Evolutionary conservation across 2,113 vertebrate species (phyloP).

Genomic region (Platysternon megacephalum): DNA sequence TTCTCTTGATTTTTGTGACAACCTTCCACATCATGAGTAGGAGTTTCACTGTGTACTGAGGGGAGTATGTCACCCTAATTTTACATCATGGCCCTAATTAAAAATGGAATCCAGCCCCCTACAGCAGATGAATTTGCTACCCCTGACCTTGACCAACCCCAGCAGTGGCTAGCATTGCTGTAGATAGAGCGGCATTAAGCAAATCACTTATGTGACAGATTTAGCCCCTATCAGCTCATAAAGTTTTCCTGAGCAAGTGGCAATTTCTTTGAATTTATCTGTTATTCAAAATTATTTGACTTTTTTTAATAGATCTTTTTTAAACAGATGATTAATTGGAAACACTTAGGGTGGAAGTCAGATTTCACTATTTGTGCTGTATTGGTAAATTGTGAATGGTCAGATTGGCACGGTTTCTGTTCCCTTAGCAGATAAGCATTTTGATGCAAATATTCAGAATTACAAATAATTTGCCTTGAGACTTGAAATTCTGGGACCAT

Average conservation of each 20-base stretch:
- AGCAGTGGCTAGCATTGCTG: neutral
- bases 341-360: neutral
- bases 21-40: neutral
- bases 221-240: neutral
- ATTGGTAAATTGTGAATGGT: neutral
- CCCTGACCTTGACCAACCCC: neutral
- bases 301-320: neutral
- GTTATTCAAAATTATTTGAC: neutral
- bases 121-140: neutral
- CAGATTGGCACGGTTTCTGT: neutral
- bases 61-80: neutral
- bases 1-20: neutral
- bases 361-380: neutral
- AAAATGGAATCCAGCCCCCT: neutral
- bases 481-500: neutral
- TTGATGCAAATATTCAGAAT: neutral
- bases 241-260: neutral
- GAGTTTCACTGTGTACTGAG: neutral
- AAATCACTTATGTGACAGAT: neutral
- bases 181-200: neutral
- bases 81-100: neutral
- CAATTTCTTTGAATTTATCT: neutral
- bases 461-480: neutral
- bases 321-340: neutral
- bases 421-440: neutral